phyloP scores from a whole-genome alignment of 2,113 vertebrate genomes.

The Chinchilla lanigera region DNA sequence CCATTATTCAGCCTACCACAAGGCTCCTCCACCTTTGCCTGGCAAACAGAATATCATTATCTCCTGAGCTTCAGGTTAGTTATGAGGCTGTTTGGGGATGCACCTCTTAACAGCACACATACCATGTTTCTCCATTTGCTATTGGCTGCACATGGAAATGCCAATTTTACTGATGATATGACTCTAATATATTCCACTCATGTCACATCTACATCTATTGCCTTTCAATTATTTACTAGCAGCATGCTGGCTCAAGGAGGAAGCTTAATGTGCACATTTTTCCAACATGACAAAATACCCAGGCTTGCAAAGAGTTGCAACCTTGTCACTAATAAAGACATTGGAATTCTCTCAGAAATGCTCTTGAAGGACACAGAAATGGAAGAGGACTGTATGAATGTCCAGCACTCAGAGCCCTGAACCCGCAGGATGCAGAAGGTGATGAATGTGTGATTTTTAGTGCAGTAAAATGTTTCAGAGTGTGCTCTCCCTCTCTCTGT shows the following conservation, averaged over 20 bases:
- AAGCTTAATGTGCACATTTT: not conserved
- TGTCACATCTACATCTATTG: not conserved
- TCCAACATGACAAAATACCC: not conserved
- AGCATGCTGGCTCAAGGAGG: not conserved
- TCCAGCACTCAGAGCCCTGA: not conserved
- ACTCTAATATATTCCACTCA: not conserved
- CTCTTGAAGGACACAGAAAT: conserved; percentile 15
- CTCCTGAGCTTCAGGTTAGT: not conserved
- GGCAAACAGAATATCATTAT: not conserved
- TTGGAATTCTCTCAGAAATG: not conserved
- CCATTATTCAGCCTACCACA: not conserved
- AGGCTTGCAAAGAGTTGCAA: not conserved
- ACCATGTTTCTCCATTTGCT: not conserved
- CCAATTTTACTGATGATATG: not conserved
- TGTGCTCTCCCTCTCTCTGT: no score
- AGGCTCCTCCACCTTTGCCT: not conserved
- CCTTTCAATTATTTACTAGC: conserved; percentile 3
- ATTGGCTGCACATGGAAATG: not conserved
- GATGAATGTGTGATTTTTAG: not conserved
- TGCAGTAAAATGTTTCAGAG: not conserved
- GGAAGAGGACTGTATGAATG: not conserved
- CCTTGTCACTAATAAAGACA: not conserved
- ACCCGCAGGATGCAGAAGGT: not conserved
- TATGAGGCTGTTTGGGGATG: not conserved
- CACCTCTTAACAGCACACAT: not conserved